Percentiles rank a stretch among this genome's conserved stretches.
phyloP scores from a whole-genome alignment of 2,888 invertebrate genomes.

The Hirtodrosophila cameraria region DNA sequence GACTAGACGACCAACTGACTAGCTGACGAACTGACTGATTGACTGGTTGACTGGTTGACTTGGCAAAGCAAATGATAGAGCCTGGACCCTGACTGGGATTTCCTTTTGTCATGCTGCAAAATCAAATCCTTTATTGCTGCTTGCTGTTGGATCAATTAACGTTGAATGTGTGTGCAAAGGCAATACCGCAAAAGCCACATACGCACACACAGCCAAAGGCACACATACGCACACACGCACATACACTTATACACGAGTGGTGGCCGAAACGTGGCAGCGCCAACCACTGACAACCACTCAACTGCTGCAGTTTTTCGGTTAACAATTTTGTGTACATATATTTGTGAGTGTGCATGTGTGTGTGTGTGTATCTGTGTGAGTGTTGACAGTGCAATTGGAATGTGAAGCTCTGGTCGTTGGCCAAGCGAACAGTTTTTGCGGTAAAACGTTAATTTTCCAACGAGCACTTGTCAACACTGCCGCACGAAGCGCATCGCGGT shows the following conservation, averaged over 20 bases:
- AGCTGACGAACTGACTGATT: conserved; percentile 29
- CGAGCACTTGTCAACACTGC: conserved; percentile 76
- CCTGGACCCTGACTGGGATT: conserved; percentile 43
- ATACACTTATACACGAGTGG: conserved; percentile 17
- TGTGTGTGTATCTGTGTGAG: conserved; percentile 34
- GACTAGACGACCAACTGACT: conserved; percentile 17
- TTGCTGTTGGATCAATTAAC: conserved; percentile 78
- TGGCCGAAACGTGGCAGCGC: conserved; percentile 37
- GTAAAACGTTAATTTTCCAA: conserved; percentile 77
- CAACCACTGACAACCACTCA: conserved; percentile 74
- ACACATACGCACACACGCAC: conserved; percentile 8
- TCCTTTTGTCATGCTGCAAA: conserved; percentile 74
- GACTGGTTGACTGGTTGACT: conserved; percentile 30
- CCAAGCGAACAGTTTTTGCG: conserved; percentile 68
- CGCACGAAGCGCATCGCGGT: conserved; percentile 44
- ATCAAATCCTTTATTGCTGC: conserved; percentile 79
- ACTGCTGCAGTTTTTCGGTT: conserved; percentile 76
- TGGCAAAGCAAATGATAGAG: conserved; percentile 59
- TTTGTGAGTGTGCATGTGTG: conserved; percentile 7
- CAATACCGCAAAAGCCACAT: conserved; percentile 74
- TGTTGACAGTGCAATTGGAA: conserved; percentile 76
- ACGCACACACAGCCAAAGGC: conserved; percentile 28
- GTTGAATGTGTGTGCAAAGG: conserved; percentile 77
- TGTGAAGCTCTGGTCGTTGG: conserved; percentile 48
- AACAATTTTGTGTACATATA: conserved; percentile 55